A percentile compares a stretch with the other conserved stretches of the same genome.
phyloP scores from a whole-genome alignment of 37 sponge, comb jelly and placozoan species.

The Amphimedon queenslandica region DNA sequence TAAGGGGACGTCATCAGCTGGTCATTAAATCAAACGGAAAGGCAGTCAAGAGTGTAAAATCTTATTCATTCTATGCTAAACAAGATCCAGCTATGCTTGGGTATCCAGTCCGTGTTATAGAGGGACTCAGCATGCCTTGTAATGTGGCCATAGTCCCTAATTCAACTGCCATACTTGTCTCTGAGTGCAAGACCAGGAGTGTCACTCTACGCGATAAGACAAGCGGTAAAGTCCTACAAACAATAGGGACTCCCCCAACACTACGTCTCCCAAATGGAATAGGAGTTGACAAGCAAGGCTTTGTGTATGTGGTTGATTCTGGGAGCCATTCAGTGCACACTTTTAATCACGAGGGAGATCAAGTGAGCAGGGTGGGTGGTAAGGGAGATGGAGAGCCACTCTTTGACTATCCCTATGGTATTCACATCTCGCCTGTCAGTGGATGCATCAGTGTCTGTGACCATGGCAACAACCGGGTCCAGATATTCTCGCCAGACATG shows the following conservation, averaged over 20 bases:
- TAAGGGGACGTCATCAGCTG: background rate
- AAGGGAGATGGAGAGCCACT: background rate
- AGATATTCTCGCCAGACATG: conserved; percentile 2
- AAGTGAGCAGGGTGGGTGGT: background rate
- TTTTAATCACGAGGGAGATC: background rate
- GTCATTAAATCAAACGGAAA: background rate
- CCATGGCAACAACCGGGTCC: conserved; percentile 3
- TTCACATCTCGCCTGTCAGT: background rate
- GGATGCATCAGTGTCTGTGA: background rate
- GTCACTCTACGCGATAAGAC: background rate
- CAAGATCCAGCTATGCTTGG: background rate
- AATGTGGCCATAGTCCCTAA: background rate
- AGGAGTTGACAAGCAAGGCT: conserved; percentile 1
- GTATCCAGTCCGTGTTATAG: background rate
- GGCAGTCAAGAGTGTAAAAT: background rate
- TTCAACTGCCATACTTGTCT: background rate
- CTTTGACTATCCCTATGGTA: conserved; percentile 8
- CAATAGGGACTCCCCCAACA: background rate
- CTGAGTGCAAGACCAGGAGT: background rate
- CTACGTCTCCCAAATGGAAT: conserved; percentile 2
- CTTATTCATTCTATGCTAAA: background rate
- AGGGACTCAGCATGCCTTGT: background rate
- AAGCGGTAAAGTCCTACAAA: background rate
- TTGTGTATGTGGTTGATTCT: conserved; percentile 5
- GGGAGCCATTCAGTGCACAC: background rate